Conservation (phyloP, 2,888 invertebrate genomes). For the Lingula anatina region DNA sequence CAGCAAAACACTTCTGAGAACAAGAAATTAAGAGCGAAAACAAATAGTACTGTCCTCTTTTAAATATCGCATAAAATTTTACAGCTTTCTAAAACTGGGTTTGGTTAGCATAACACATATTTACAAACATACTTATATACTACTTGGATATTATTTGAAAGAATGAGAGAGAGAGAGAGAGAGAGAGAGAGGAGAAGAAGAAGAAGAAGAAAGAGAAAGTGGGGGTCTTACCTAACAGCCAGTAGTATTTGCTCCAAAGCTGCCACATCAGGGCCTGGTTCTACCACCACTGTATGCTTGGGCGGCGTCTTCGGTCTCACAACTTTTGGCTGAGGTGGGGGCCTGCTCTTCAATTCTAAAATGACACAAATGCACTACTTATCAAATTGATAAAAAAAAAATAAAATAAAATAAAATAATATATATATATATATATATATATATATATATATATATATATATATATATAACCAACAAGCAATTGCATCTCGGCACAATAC, state of each 20-base stretch:
- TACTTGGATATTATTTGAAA: too few relatives aligned
- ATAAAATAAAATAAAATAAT: conserved; percentile 1
- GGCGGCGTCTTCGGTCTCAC: background rate
- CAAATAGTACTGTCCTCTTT: too few relatives aligned
- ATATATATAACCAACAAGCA: conserved; percentile 1
- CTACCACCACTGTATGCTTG: background rate
- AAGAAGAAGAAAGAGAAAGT: background rate
- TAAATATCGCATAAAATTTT: too few relatives aligned
- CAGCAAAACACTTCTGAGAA: too few relatives aligned
- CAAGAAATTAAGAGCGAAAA: too few relatives aligned
- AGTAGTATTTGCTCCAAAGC: background rate
- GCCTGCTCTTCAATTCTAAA: background rate
- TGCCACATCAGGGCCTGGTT: background rate
- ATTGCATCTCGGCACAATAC: too few relatives aligned
- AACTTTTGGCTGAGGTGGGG: background rate
- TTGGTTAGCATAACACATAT: too few relatives aligned
- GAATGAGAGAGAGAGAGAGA: background rate
- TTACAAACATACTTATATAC: too few relatives aligned
- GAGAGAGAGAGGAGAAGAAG: background rate
- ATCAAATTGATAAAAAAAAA: background rate
- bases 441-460: conserved; percentile 3
- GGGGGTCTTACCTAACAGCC: background rate
- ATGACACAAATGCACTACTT: background rate
- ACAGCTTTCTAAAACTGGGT: too few relatives aligned
- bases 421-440: conserved; percentile 1